A percentile compares a stretch with the other conserved stretches of the same genome.
These are phyloP conservation scores for Empidonax alnorum DNA, from an alignment of 2,113 vertebrate species.

Conservation along the genomic window DNA sequence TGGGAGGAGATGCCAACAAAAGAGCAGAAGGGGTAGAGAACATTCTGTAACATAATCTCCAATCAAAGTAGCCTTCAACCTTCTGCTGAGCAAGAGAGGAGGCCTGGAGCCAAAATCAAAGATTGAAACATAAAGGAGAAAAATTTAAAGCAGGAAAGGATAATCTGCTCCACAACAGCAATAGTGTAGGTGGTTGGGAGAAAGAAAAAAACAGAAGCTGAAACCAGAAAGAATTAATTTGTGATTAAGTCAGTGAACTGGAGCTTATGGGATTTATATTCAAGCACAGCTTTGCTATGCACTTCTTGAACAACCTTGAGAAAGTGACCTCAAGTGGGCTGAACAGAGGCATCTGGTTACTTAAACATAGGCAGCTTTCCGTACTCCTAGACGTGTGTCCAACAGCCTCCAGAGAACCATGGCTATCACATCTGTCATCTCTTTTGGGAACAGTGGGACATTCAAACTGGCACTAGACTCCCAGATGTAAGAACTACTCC, in stretches of 20 bases:
- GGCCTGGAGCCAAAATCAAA: conserved; percentile 38
- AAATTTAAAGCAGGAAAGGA: not conserved
- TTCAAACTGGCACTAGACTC: not conserved
- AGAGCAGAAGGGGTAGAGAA: conserved; percentile 39
- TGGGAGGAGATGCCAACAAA: not conserved
- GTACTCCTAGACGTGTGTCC: accelerated
- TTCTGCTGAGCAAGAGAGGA: not conserved
- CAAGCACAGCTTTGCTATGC: not conserved
- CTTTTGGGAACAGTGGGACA: not conserved
- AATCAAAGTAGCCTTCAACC: not conserved
- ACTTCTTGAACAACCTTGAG: not conserved
- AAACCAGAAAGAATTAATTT: conserved; percentile 14
- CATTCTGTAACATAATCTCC: conserved; percentile 8
- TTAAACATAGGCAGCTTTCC: not conserved
- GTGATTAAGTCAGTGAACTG: not conserved
- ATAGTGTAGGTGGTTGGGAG: conserved; percentile 41
- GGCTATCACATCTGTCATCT: not conserved
- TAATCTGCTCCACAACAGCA: conserved; percentile 41
- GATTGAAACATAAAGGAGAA: not conserved
- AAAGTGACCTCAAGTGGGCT: not conserved
- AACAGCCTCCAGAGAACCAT: not conserved
- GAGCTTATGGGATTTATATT: not conserved
- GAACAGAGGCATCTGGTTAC: not conserved
- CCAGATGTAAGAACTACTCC: not conserved
- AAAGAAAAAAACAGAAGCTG: not conserved